A percentile compares a stretch with the other conserved stretches of the same genome.
Conservation (phyloP, 1,140 invertebrate species). For the Fragariocoptes setiger region DNA sequence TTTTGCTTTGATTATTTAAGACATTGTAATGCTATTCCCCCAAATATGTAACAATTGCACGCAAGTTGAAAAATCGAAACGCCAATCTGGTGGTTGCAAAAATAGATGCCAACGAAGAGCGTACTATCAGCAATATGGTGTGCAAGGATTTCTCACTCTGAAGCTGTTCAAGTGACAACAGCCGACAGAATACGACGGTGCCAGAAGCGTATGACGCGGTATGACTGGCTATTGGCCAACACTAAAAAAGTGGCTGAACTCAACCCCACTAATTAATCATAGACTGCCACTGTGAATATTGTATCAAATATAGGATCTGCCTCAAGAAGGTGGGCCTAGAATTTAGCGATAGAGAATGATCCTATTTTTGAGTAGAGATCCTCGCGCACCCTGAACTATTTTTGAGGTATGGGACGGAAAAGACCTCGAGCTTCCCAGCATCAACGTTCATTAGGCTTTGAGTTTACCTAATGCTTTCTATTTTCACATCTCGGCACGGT, state of each 20-base stretch:
- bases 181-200: slow-evolving; percentile 31
- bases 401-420: slow-evolving; percentile 81
- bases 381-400: slow-evolving; percentile 38
- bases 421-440: slow-evolving; percentile 36
- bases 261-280: slow-evolving; percentile 52
- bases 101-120: slow-evolving; percentile 74
- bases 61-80: slow-evolving; percentile 44
- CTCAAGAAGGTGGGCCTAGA: slow-evolving; percentile 49
- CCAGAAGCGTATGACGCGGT: slow-evolving; percentile 68
- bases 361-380: slow-evolving; percentile 84
- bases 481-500: too few relatives aligned
- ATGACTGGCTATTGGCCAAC: slow-evolving; percentile 36
- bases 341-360: slow-evolving; percentile 84
- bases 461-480: too few relatives aligned
- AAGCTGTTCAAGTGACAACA: slow-evolving; percentile 57
- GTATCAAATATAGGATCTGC: slow-evolving; percentile 51
- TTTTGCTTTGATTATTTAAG: too few relatives aligned
- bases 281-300: slow-evolving; percentile 76
- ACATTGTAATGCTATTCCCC: slow-evolving; percentile 80
- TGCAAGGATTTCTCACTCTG: slow-evolving; percentile 85
- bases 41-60: slow-evolving; percentile 70
- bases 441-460: too few relatives aligned
- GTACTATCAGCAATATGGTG: slow-evolving; percentile 27
- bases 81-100: slow-evolving; percentile 63
- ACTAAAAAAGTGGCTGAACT: slow-evolving; percentile 48